phyloP scores from a whole-genome alignment of 1,140 invertebrate species.

The Coptotermes formosanus region DNA sequence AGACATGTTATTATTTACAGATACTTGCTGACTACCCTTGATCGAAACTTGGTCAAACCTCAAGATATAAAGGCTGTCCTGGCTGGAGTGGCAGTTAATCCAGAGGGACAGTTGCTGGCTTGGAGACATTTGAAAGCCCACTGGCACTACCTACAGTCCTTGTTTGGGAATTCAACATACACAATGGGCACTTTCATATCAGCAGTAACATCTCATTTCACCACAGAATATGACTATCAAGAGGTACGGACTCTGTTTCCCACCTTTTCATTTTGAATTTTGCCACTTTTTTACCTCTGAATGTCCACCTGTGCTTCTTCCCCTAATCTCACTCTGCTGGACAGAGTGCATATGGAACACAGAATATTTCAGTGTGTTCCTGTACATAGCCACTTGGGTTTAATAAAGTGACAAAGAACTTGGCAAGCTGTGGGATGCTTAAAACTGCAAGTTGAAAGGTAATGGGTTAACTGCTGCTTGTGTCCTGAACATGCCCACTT shows the following conservation, averaged over 20 bases:
- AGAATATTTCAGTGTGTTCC: too few relatives aligned
- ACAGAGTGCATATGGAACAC: background rate
- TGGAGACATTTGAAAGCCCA: conserved; percentile 76
- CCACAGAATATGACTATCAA: conserved; percentile 68
- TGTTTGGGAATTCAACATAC: conserved; percentile 67
- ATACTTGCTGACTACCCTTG: conserved; percentile 63
- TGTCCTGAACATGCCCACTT: too few relatives aligned
- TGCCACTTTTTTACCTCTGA: background rate
- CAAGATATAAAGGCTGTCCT: conserved; percentile 70
- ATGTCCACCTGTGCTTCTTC: background rate
- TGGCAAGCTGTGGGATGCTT: too few relatives aligned
- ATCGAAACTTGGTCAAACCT: conserved; percentile 63
- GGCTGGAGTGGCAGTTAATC: conserved; percentile 66
- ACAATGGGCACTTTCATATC: conserved; percentile 68
- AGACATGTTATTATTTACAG: conserved; percentile 41
- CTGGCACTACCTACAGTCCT: conserved; percentile 63
- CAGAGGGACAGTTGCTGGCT: conserved; percentile 66
- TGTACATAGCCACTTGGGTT: too few relatives aligned
- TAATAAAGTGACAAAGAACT: too few relatives aligned
- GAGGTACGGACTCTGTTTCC: conserved; percentile 53
- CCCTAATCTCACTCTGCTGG: background rate
- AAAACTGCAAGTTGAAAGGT: too few relatives aligned
- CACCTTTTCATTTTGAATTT: background rate
- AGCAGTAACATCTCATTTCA: conserved; percentile 66
- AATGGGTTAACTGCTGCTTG: too few relatives aligned